Evolutionary conservation across 2,797 vertebrate genomes (phyloP).

Genomic region (Podargus strigoides): DNA sequence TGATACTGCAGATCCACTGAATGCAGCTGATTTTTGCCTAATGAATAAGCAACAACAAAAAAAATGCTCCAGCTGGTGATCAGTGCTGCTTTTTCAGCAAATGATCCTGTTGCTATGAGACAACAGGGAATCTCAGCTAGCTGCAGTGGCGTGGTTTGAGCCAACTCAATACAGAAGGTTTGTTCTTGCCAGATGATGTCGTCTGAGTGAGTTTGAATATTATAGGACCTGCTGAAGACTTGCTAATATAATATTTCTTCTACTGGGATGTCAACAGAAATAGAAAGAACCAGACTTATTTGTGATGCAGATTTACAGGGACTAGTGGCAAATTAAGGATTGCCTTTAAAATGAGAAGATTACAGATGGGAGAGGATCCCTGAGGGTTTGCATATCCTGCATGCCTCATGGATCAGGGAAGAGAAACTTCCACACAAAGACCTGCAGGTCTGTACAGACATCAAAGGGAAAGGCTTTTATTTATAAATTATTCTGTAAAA

Average conservation of each 20-base stretch:
- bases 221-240: neutral
- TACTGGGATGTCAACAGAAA: neutral
- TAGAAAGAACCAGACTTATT: neutral
- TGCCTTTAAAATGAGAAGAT: neutral
- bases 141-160: neutral
- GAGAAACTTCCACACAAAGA: neutral
- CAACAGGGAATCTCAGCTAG: neutral
- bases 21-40: neutral
- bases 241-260: neutral
- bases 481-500: neutral
- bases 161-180: neutral
- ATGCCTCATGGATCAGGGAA: neutral
- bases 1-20: neutral
- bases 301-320: neutral
- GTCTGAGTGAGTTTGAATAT: neutral
- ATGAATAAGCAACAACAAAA: neutral
- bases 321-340: neutral
- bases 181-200: neutral
- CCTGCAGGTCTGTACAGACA: neutral
- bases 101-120: constrained; percentile 29
- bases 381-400: neutral
- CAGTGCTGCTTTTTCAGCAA: neutral
- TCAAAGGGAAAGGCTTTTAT: neutral
- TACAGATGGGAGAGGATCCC: neutral
- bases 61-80: constrained; percentile 18